phyloP scores from a whole-genome alignment of 2,888 invertebrate genomes.

The Diadegma fenestrale region DNA sequence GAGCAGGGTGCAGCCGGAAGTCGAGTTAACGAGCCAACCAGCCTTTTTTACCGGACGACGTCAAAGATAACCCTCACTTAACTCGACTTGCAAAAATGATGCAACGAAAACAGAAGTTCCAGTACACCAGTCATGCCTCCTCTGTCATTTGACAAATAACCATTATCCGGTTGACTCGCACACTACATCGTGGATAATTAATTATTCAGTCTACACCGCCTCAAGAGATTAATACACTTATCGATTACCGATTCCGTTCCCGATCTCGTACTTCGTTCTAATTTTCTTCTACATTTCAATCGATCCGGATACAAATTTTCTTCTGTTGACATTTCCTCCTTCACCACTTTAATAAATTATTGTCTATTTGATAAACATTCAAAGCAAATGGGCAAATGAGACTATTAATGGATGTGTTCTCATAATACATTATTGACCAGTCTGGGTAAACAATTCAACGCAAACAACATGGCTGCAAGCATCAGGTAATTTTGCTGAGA shows the following conservation, averaged over 20 bases:
- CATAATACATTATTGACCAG: background rate
- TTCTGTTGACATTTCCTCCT: background rate
- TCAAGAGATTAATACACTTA: background rate
- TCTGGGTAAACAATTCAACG: constrained; percentile 14
- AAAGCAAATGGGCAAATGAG: background rate
- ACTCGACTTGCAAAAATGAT: constrained; percentile 32
- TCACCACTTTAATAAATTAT: background rate
- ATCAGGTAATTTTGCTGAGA: background rate
- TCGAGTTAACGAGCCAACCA: constrained; percentile 69
- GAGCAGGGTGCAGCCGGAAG: constrained; percentile 61
- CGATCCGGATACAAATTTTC: background rate
- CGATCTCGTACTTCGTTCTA: background rate
- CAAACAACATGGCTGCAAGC: constrained; percentile 11
- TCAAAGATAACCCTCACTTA: constrained; percentile 13
- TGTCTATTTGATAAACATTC: constrained; percentile 8
- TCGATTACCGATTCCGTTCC: constrained; percentile 4
- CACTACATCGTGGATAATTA: background rate
- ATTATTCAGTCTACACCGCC: background rate
- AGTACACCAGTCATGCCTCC: background rate
- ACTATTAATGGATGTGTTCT: constrained; percentile 14
- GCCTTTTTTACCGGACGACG: constrained; percentile 52
- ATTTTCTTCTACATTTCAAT: background rate
- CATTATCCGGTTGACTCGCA: background rate
- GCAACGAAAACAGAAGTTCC: constrained; percentile 42
- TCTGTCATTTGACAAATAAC: constrained; percentile 20